phyloP scores from a whole-genome alignment of 2,797 vertebrate genomes.

The Chaenodraco wilsoni region DNA sequence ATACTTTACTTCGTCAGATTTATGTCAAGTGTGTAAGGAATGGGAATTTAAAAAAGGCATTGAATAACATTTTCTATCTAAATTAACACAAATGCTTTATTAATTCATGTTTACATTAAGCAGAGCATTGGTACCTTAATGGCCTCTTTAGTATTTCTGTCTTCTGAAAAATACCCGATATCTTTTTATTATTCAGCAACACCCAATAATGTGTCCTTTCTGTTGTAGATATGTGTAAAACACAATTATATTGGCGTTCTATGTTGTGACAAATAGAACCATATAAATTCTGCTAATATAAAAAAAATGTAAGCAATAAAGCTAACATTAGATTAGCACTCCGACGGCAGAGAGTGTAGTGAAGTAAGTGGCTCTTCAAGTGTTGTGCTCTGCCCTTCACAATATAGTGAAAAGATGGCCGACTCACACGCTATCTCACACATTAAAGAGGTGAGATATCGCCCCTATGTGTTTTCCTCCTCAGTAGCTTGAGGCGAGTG shows the following conservation, averaged over 20 bases:
- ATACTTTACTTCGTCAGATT: slow-evolving; percentile 15
- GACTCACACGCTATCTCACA: slow-evolving; percentile 36
- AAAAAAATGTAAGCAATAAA: background rate
- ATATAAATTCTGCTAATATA: background rate
- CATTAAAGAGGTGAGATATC: slow-evolving; percentile 63
- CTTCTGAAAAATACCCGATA: slow-evolving; percentile 6
- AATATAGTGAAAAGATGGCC: slow-evolving; percentile 28
- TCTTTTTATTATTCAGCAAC: background rate
- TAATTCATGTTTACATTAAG: background rate
- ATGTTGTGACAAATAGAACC: background rate
- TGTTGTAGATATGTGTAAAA: background rate
- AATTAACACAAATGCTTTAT: background rate
- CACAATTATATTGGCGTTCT: background rate
- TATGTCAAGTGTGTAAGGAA: slow-evolving; percentile 3
- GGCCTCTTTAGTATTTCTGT: background rate
- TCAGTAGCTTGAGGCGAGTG: slow-evolving; percentile 52
- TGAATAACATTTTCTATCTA: background rate
- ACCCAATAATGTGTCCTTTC: background rate
- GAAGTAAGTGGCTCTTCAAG: slow-evolving; percentile 8
- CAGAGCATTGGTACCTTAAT: slow-evolving; percentile 1
- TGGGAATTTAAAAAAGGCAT: background rate
- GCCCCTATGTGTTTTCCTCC: slow-evolving; percentile 46
- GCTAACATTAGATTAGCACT: slow-evolving; percentile 11
- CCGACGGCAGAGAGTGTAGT: slow-evolving; percentile 15
- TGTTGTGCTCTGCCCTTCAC: slow-evolving; percentile 34